Conservation (phyloP, 2,797 vertebrate genomes). For the Nyctibius grandis region DNA sequence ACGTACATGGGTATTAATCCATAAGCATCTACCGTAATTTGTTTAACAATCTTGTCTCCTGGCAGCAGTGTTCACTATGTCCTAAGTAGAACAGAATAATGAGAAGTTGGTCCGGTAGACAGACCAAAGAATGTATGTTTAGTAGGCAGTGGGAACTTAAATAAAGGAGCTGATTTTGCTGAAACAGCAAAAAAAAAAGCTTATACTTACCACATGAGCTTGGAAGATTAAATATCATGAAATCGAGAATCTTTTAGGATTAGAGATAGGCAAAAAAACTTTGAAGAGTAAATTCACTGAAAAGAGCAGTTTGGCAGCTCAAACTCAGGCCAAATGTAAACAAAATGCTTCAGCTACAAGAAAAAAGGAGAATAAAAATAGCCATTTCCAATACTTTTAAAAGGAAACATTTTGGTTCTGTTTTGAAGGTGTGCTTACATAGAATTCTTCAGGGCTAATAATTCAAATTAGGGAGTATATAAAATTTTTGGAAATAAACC, state of each 20-base stretch:
- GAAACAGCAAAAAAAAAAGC: neutral
- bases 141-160: neutral
- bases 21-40: conserved; percentile 3
- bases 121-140: neutral
- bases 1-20: neutral
- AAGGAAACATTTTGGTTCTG: neutral
- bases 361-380: neutral
- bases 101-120: neutral
- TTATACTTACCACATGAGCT: neutral
- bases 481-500: neutral
- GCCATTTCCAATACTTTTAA: neutral
- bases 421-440: neutral
- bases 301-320: neutral
- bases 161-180: neutral
- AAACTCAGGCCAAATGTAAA: neutral
- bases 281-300: neutral
- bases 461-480: neutral
- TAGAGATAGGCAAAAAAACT: neutral
- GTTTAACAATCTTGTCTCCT: neutral
- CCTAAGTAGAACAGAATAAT: neutral
- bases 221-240: neutral
- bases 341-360: neutral
- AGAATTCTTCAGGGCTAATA: neutral
- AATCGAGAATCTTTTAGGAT: neutral
- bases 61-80: neutral